phyloP scores from a whole-genome alignment of 2,113 vertebrate genomes.

The Arvicanthis niloticus region DNA sequence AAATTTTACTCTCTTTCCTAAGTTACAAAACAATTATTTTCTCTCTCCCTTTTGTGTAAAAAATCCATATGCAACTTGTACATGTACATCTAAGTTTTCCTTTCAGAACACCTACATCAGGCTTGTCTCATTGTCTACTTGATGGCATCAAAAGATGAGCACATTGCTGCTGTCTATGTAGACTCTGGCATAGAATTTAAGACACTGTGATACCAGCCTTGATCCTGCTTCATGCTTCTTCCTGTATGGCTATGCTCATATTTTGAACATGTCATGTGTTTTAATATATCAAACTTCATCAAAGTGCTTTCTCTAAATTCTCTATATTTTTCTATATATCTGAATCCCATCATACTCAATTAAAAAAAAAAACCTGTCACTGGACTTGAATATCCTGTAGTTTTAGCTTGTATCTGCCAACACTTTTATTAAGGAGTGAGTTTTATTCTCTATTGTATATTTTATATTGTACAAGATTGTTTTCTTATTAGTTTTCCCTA shows the following conservation, averaged over 20 bases:
- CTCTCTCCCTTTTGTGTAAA: not conserved
- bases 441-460: not conserved
- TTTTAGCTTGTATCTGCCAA: not conserved
- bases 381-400: not conserved
- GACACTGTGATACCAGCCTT: not conserved
- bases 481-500: not conserved
- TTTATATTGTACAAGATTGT: not conserved
- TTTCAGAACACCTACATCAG: not conserved
- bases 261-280: not conserved
- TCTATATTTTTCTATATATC: not conserved
- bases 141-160: not conserved
- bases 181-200: not conserved
- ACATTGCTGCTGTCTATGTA: not conserved
- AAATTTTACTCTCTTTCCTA: not conserved
- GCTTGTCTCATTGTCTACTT: not conserved
- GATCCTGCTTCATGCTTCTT: not conserved
- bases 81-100: not conserved
- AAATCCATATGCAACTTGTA: not conserved
- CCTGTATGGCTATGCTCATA: not conserved
- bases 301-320: not conserved
- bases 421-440: not conserved
- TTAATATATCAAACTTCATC: not conserved
- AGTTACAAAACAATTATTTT: not conserved
- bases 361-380: not conserved
- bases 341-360: not conserved